Percentiles rank a stretch among this genome's conserved stretches.
These are phyloP conservation scores for Drosophila azteca DNA, from an alignment of 1,140 invertebrate species.

Conservation along the genomic window DNA sequence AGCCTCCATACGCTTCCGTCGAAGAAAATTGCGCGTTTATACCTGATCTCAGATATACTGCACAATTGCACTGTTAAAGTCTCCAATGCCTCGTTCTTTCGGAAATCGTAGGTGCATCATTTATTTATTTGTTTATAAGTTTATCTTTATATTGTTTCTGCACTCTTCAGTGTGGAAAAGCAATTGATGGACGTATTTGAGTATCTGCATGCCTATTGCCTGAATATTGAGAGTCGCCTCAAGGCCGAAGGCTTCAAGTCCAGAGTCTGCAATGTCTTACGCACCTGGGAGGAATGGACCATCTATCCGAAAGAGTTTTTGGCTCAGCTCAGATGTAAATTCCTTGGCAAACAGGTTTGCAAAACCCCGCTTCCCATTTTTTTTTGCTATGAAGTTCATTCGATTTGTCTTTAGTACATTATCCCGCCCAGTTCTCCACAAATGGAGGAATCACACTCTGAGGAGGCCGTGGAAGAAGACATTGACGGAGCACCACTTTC, in stretches of 20 bases:
- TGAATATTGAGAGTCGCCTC: slow-evolving; percentile 92
- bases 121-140: background rate
- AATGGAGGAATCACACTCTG: slow-evolving; percentile 54
- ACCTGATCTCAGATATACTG: slow-evolving; percentile 98
- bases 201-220: slow-evolving; percentile 90
- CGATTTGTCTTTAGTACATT: slow-evolving; percentile 19
- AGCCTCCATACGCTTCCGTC: slow-evolving; percentile 91
- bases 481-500: slow-evolving; percentile 89
- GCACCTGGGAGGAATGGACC: slow-evolving; percentile 99
- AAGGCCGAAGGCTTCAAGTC: slow-evolving; percentile 99
- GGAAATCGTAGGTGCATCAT: slow-evolving; percentile 89
- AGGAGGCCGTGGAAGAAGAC: slow-evolving; percentile 83
- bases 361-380: background rate
- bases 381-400: background rate
- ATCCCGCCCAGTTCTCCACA: slow-evolving; percentile 37
- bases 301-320: slow-evolving; percentile 98
- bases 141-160: background rate
- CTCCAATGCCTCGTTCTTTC: slow-evolving; percentile 97
- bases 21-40: slow-evolving; percentile 97
- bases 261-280: slow-evolving; percentile 96
- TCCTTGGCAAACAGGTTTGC: slow-evolving; percentile 87
- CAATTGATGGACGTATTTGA: slow-evolving; percentile 95
- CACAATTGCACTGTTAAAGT: slow-evolving; percentile 98
- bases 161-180: slow-evolving; percentile 90
- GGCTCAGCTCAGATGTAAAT: slow-evolving; percentile 94